phyloP scores from a whole-genome alignment of 2,113 vertebrate species.

The Artemisiospiza belli region DNA sequence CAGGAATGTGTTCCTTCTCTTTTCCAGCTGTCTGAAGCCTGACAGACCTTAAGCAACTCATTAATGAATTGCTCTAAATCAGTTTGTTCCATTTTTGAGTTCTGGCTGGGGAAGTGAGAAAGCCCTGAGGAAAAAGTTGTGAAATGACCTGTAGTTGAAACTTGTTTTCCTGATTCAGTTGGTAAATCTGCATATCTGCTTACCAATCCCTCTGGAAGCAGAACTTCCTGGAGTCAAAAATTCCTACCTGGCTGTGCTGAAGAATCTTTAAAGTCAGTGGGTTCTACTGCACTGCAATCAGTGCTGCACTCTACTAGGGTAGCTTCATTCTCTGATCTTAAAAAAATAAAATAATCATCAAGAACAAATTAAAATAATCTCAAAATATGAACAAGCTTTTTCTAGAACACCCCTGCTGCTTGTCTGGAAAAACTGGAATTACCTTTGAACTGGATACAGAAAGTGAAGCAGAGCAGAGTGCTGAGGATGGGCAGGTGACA shows the following conservation, averaged over 20 bases:
- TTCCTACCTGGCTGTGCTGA: neutral
- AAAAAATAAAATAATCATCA: neutral
- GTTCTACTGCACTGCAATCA: neutral
- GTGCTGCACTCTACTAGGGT: neutral
- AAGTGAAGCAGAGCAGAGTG: neutral
- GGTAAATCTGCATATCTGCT: neutral
- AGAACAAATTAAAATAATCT: neutral
- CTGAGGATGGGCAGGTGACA: neutral
- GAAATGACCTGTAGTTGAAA: neutral
- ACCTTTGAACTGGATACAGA: neutral
- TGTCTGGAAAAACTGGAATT: neutral
- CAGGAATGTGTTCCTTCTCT: neutral
- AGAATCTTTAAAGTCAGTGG: neutral
- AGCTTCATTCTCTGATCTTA: neutral
- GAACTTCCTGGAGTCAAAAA: neutral
- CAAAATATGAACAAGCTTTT: neutral
- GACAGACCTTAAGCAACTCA: neutral
- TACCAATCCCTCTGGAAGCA: neutral
- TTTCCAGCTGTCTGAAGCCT: neutral
- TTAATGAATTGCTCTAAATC: constrained; percentile 1
- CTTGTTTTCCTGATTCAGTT: neutral
- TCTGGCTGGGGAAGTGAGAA: neutral
- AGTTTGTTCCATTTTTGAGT: constrained; percentile 17
- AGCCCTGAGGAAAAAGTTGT: neutral
- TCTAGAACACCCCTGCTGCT: neutral